A percentile compares a stretch with the other conserved stretches of the same genome.
phyloP scores from a whole-genome alignment of 2,113 vertebrate species.

The Oreotrochilus melanogaster region DNA sequence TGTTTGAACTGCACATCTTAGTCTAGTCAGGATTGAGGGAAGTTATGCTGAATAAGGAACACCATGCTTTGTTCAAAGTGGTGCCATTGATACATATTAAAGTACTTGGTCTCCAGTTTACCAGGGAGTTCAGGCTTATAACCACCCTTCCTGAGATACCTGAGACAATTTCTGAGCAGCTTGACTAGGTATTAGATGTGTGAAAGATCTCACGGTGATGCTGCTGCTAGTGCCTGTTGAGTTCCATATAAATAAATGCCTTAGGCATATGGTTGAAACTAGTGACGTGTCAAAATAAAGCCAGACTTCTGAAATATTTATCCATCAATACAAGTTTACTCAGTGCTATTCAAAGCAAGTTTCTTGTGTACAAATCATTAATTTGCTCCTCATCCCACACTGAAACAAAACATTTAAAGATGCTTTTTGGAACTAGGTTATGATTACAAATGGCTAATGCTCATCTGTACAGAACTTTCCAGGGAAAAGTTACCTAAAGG shows the following conservation, averaged over 20 bases:
- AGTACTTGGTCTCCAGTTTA: neutral
- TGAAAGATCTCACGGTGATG: neutral
- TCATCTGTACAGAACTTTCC: neutral
- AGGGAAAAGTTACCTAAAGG: neutral
- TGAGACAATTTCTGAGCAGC: neutral
- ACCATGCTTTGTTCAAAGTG: neutral
- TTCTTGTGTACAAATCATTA: neutral
- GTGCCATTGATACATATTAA: neutral
- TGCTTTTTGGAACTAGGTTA: neutral
- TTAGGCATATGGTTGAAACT: neutral
- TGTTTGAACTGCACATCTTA: neutral
- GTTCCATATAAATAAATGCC: neutral
- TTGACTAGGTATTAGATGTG: neutral
- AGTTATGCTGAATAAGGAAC: neutral
- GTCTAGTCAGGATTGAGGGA: neutral
- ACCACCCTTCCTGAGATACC: neutral
- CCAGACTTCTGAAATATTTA: neutral
- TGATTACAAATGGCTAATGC: neutral
- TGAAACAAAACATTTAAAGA: neutral
- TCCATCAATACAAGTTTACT: neutral
- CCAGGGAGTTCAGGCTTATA: neutral
- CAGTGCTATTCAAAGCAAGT: neutral
- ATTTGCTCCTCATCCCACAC: fast-evolving
- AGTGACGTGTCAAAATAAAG: neutral
- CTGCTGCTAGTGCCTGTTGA: neutral